phyloP scores from a whole-genome alignment of 2,888 invertebrate genomes.

The Nomada fabriciana region DNA sequence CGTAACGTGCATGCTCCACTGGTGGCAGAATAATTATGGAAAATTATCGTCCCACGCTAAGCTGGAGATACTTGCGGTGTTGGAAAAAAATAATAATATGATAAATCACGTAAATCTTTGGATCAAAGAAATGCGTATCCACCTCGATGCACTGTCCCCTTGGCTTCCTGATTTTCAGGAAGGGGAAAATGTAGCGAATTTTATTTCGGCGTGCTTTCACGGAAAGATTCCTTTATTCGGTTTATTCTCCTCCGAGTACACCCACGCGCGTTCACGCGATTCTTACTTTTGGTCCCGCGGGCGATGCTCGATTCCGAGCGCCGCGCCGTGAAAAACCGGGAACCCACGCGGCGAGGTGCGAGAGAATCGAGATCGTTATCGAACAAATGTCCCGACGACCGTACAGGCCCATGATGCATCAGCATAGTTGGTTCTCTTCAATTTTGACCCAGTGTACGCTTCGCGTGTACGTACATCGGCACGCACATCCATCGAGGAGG shows the following conservation, averaged over 20 bases:
- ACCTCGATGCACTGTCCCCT: neutral
- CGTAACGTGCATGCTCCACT: constrained; percentile 65
- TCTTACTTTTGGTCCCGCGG: neutral
- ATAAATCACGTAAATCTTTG: constrained; percentile 52
- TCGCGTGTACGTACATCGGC: neutral
- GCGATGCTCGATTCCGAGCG: constrained; percentile 21
- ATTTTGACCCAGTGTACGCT: neutral
- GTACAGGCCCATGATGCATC: constrained; percentile 6
- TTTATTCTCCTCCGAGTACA: neutral
- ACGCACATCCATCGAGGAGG: neutral
- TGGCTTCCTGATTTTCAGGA: constrained; percentile 15
- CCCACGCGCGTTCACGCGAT: constrained; percentile 5
- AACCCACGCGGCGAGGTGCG: constrained; percentile 42
- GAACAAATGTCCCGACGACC: constrained; percentile 55
- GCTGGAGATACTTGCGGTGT: constrained; percentile 54
- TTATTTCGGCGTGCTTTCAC: neutral
- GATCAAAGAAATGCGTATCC: constrained; percentile 33
- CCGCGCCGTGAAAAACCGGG: constrained; percentile 28
- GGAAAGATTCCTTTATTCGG: constrained; percentile 7
- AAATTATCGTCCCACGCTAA: constrained; percentile 66
- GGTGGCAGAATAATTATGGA: constrained; percentile 68
- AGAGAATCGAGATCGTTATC: constrained; percentile 71
- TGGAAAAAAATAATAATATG: constrained; percentile 32
- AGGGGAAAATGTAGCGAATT: neutral
- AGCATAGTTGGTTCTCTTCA: neutral